These are phyloP conservation scores for Chrysopilus asiliformis DNA, from an alignment of 2,888 invertebrate species.

Conservation along the genomic window DNA sequence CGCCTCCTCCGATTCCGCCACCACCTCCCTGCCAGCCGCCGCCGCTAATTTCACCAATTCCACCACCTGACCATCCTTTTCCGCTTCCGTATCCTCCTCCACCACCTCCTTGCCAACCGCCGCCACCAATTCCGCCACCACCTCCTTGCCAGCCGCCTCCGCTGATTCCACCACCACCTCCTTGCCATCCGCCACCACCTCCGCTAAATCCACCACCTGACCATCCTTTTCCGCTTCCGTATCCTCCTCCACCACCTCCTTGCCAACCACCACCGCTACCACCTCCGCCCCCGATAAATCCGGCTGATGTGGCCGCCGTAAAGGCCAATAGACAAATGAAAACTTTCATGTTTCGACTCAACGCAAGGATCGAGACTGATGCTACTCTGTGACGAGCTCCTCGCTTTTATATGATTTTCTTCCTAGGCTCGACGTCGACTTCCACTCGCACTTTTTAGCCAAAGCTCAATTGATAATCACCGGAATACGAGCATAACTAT, in stretches of 20 bases:
- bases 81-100: no score
- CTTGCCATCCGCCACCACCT: background rate
- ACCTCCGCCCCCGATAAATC: conserved; percentile 6
- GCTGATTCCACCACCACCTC: background rate
- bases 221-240: background rate
- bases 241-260: background rate
- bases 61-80: no score
- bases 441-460: no score
- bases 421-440: no score
- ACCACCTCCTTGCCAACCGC: background rate
- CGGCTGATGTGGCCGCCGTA: conserved; percentile 8
- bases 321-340: conserved; percentile 9
- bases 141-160: background rate
- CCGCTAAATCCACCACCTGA: background rate
- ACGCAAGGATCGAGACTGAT: no score
- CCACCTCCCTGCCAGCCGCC: no score
- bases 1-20: no score
- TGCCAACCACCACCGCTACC: background rate
- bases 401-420: no score
- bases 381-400: no score
- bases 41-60: no score
- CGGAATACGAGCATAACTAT: no score
- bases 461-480: no score
- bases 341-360: conserved; percentile 10
- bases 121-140: background rate